Evolutionary conservation across 2,888 invertebrate genomes (phyloP), one percentile per base, ranked within the genome.

Genomic region (Achlya flavicornis): DNA sequence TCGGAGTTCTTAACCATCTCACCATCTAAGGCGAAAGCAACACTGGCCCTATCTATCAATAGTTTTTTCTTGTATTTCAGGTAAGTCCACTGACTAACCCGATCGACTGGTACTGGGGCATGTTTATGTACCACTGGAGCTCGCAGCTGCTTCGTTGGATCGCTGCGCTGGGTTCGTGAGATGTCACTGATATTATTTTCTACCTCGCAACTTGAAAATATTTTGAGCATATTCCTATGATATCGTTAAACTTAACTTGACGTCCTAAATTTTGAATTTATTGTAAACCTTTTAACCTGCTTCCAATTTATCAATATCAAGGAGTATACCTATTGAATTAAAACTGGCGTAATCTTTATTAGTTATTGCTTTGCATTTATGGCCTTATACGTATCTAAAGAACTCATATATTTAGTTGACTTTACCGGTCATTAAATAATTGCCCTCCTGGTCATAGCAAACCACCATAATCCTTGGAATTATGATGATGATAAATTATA

Each of bases 61-160:
- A 66, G 62, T 78, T 81, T 80, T 78, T 82, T 76, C 76, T 76
- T 59, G 59, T 60, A 57, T 83, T 83, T 67, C 83, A 83, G 84
- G 84, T 83, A 83, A 83, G 83, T 80, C 70, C 63, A 67, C 53
- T 53, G 69, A 63, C 62, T 71, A 66, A 73, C 73, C 62, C 61
- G 70, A 69, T 63, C 66, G 64, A 72, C 73, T 65, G 66, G 74
- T 65, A 60, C 53, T 53, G 53, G 53, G 53, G 53, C 53, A 19
- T 53, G 19, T 53, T 53, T 53, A 53, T 53, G 53, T 53, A 16
- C 53, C 53, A 53, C 53, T 53, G 53, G 53, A 53, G 16, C 53
- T 53, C 0, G 53, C 53, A 53, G 53, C 53, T 53, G 53, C 53
- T 53, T 19, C 53, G 8, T 53, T 4, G 53, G 19, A 53, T 19